Evolutionary conservation across 2,113 vertebrate genomes (phyloP).

Genomic region (Carassius carassius): DNA sequence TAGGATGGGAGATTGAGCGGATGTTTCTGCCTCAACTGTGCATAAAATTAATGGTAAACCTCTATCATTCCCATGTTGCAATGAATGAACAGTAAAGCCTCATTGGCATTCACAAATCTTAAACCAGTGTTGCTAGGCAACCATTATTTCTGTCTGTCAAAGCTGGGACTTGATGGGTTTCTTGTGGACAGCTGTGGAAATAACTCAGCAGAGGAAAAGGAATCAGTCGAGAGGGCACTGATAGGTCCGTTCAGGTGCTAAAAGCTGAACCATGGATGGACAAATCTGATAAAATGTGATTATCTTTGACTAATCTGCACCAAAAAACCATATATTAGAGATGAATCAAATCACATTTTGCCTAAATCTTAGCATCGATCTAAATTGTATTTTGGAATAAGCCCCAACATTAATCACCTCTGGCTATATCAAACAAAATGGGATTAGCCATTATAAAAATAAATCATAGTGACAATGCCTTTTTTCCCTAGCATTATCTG

Average conservation of each 20-base stretch:
- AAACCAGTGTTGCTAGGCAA: conserved; percentile 52
- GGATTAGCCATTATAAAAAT: not conserved
- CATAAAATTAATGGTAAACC: conserved; percentile 51
- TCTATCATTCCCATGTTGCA: conserved; percentile 25
- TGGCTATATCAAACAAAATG: not conserved
- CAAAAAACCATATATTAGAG: conserved; percentile 1
- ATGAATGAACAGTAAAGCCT: conserved; percentile 38
- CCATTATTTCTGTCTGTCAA: conserved; percentile 31
- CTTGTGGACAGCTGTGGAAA: conserved; percentile 14
- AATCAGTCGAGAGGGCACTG: not conserved
- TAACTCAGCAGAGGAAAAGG: not conserved
- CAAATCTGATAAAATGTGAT: not conserved
- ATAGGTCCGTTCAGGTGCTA: not conserved
- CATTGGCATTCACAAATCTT: conserved; percentile 32
- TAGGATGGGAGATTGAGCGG: conserved; percentile 44
- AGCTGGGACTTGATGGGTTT: conserved; percentile 15
- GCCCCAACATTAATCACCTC: not conserved
- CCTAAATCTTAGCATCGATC: not conserved
- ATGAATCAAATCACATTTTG: conserved; percentile 8
- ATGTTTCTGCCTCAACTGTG: conserved; percentile 38
- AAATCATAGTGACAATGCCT: not conserved
- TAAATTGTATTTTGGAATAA: not conserved
- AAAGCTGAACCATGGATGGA: not conserved
- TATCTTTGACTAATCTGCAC: conserved; percentile 1
- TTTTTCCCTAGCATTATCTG: not conserved